phyloP scores from a whole-genome alignment of 2,113 vertebrate genomes.

The Uropsilus gracilis region DNA sequence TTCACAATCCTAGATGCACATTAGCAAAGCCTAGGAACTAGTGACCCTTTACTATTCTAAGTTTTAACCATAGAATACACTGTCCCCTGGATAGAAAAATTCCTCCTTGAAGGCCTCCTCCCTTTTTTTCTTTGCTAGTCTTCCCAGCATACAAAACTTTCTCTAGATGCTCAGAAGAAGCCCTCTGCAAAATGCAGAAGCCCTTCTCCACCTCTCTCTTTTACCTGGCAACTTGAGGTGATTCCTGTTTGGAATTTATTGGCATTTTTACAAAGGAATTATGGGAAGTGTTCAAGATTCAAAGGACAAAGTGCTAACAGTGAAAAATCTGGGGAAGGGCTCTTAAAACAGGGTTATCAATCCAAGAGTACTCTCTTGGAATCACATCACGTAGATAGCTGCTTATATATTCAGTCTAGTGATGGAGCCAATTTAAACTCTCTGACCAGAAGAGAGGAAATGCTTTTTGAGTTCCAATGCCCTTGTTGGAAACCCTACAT shows the following conservation, averaged over 20 bases:
- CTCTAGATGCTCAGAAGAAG: conserved; percentile 28
- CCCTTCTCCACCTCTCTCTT: not conserved
- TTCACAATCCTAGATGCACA: not conserved
- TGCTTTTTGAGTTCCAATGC: not conserved
- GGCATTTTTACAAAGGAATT: conserved; percentile 65
- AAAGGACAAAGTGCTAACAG: conserved; percentile 47
- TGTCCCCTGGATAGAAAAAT: not conserved
- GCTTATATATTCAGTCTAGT: not conserved
- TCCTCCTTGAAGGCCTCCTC: not conserved
- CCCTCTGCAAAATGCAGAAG: conserved; percentile 8
- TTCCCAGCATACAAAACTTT: conserved; percentile 53
- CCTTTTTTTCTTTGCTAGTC: not conserved
- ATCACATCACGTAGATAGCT: conserved; percentile 20
- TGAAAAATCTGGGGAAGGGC: conserved; percentile 29
- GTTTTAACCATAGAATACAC: not conserved
- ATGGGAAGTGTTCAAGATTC: conserved; percentile 67
- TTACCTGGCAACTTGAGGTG: conserved; percentile 65
- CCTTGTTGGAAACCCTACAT: not conserved
- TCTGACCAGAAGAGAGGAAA: not conserved
- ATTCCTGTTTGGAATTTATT: conserved; percentile 50
- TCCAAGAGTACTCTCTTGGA: not conserved
- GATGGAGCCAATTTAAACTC: conserved; percentile 14
- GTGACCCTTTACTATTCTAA: conserved; percentile 24
- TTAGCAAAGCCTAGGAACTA: not conserved
- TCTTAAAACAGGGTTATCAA: conserved; percentile 17